Evolutionary conservation across 2,113 vertebrate genomes (phyloP), one percentile per base, ranked within the genome.

Genomic region (Pseudorectes ferrugineus): DNA sequence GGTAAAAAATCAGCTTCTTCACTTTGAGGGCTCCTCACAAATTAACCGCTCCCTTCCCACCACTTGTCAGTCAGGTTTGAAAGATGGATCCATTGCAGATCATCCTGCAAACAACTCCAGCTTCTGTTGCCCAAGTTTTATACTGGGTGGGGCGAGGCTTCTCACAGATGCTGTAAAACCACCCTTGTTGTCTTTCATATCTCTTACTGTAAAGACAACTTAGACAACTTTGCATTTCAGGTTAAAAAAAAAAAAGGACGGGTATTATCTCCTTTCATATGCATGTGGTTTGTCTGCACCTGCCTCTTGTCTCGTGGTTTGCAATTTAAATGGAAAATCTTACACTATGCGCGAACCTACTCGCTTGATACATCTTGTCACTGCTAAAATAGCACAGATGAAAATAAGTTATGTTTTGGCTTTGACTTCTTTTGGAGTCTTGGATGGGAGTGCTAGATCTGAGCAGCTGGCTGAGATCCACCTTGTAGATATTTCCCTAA

Each of bases 301-400:
- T 96, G 94, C 72, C 91, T 96, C 92, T 92, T 90, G 71, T 94
- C 88, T 90, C 0, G 1, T 14, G 71, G 78, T 61, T 92, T 73
- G 78, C 42, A 51, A 73, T 88, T 96, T 96, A 77, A 94, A 85
- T 74, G 94, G 95, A 96, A 97, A 96, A 96, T 97, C 75, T 97
- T 95, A 94, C 85, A 31, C 92, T 83, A 12, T 55, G 72, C 10
- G 2, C 1, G 0, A 86, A 84, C 59, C 71, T 84, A 58, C 67
- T 90, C 22, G 5, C 82, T 90, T 93, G 94, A 88, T 90, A 51
- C 75, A 74, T 96, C 92, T 97, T 66, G 5, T 94, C 91, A 74
- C 88, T 21, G 80, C 85, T 94, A 97, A 97, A 97, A 97, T 95
- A 97, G 94, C 82, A 45, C 82, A 80, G 94, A 95, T 88, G 85